Evolutionary conservation across 2,888 invertebrate genomes (phyloP), one percentile per base, ranked within the genome.

Genomic region (Nematopogon swammerdamellus): DNA sequence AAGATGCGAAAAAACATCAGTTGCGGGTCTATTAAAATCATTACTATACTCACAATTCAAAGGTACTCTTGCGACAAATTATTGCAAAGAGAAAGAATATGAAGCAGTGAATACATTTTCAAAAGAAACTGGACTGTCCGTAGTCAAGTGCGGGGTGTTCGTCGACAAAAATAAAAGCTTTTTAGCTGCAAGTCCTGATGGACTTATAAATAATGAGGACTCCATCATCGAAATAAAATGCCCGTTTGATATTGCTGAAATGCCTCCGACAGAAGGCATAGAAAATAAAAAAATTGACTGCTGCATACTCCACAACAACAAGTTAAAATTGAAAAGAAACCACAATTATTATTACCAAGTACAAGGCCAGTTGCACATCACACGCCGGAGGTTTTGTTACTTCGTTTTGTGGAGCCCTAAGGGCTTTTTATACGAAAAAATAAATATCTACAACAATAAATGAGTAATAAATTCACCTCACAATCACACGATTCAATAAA

Each of bases 1-100:
- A 53, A 53, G 49, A 16, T 50, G 45, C 45, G 51, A 44, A 47
- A 49, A 45, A 43, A 53, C 53, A 44, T 53, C 53, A 45, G 47
- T 45, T 44, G n/a, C 44, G 45, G 49, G 36, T 6, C 25, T 52
- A 30, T 47, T 50, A 47, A 52, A 52, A 50, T 47, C 49, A 30
- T 45, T 52, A 18, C 42, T 52, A 44, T 52, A 52, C 44, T 45
- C 45, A 25, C 46, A 50, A 47, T 52, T 50, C 46, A 50, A 52
- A 49, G 52, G 50, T 18, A 49, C 46, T 50, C 14, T 47, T 47
- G 52, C 52, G 19, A 52, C 52, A 45, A 48, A 49, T 42, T 50
- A 52, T 45, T 48, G 52, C 6, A 50, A 50, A 47, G 50, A 52
- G 48, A 52, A 49, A 45, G 49, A 50, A 48, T n/a, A 45, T 29